A percentile compares a stretch with the other conserved stretches of the same genome.
These are phyloP conservation scores for Bradypodion pumilum DNA, from an alignment of 2,797 vertebrate genomes.

Conservation along the genomic window DNA sequence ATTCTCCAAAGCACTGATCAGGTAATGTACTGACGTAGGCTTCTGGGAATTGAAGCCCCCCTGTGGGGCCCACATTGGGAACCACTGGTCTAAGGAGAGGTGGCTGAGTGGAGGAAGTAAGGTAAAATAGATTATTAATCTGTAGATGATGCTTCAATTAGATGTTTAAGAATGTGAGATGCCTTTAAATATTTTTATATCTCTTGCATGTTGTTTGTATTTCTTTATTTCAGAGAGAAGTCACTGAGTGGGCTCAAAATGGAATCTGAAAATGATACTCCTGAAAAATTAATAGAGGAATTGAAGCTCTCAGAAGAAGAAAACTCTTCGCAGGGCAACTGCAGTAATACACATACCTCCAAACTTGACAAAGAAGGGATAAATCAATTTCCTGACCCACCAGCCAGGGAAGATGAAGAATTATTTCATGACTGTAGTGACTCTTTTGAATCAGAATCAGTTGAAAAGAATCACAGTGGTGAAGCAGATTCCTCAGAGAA, in stretches of 20 bases:
- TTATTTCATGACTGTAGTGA: constrained; percentile 86
- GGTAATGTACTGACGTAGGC: no score
- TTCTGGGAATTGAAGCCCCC: no score
- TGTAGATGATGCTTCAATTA: neutral
- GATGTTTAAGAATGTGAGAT: neutral
- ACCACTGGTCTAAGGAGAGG: no score
- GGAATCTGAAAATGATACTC: constrained; percentile 59
- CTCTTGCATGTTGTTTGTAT: neutral
- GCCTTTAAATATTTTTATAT: neutral
- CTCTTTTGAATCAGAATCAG: constrained; percentile 68
- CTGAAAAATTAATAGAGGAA: constrained; percentile 63
- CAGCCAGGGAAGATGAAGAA: constrained; percentile 75
- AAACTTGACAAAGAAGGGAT: neutral
- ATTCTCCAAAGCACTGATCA: no score
- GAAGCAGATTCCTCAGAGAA: constrained; percentile 73
- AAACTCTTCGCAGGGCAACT: neutral
- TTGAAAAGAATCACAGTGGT: constrained; percentile 54
- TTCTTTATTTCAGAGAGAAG: neutral
- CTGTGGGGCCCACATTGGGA: no score
- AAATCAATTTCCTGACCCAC: constrained; percentile 18
- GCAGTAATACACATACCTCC: constrained; percentile 26
- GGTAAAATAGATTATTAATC: neutral
- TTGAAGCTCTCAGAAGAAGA: constrained; percentile 69
- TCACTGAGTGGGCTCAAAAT: constrained; percentile 22
- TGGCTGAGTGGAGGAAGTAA: neutral